Evolutionary conservation across 2,888 invertebrate genomes (phyloP), one percentile per base, ranked within the genome.

Genomic region (Campoplex nolae): DNA sequence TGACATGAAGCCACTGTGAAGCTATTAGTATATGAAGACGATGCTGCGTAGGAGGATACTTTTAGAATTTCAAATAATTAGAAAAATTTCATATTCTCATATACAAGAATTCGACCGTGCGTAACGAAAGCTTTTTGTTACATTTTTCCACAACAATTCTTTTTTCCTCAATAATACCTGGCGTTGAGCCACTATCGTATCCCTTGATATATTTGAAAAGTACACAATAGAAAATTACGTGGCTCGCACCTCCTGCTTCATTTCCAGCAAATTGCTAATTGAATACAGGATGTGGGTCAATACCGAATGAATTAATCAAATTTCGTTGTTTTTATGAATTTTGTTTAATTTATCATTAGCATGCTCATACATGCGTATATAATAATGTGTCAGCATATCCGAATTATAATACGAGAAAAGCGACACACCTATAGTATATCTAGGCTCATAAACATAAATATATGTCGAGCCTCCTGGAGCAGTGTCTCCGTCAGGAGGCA

Each of bases 401-500:
- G 42, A 70, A 42, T 56, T 45, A 56, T 32, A 54, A 79, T 28
- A 45, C 42, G 28, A 28, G n/a, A 58, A 70, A 67, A 23, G 23
- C 23, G 51, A 48, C 48, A 68, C 45, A 76, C 45, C 16, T 81
- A 70, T 56, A 23, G 38, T 38, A 48, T 65, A 65, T 77, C 54
- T 71, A 79, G 62, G 16, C 16, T 62, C 62, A 86, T 45, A 83
- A 45, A 48, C 32, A 70, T 79, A 71, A 70, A 81, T 45, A 56
- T 80, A 68, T 48, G 42, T 38, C 58, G 85, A 85, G 83, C 77
- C 77, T 80, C 77, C 78, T 54, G 78, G 84, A 86, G 80, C 77
- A 38, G 62, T 73, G 78, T 58, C 73, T 76, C 70, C 54, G 62
- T 51, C 23, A 78, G 58, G 84, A 86, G 84, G 74, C 74, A 58